Conservation (phyloP, 2,113 vertebrate genomes). For the Ifrita kowaldi region DNA sequence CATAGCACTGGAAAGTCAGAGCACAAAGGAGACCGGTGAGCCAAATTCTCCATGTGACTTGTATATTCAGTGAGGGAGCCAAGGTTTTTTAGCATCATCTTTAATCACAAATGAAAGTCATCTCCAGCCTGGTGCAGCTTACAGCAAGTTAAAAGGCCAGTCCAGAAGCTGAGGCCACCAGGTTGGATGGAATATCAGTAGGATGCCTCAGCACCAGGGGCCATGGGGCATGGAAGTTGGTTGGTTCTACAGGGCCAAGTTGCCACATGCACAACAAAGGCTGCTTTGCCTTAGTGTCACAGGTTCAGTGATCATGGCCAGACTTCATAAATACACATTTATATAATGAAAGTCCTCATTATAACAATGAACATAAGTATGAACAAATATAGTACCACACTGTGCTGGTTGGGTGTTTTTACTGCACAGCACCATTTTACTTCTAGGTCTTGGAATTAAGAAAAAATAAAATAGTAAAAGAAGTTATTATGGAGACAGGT, state of each 20-base stretch:
- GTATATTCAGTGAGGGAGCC: background rate
- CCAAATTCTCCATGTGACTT: background rate
- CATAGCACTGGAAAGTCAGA: fast-evolving
- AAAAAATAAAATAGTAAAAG: background rate
- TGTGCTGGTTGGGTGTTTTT: background rate
- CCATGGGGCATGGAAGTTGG: background rate
- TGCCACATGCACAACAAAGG: fast-evolving
- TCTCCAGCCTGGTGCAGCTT: background rate
- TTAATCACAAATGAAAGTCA: background rate
- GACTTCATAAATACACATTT: background rate
- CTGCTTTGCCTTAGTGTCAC: background rate
- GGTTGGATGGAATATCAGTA: background rate
- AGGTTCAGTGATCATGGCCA: background rate
- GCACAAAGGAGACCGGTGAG: background rate
- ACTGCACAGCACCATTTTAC: background rate
- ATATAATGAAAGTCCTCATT: background rate
- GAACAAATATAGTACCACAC: background rate
- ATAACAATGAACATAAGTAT: background rate
- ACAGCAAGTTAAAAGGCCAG: background rate
- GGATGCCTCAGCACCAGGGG: background rate
- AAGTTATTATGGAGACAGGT: background rate
- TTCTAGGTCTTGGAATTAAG: background rate
- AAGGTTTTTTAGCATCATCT: background rate
- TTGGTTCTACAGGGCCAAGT: background rate
- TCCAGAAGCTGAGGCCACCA: background rate